These are phyloP conservation scores for Machimus rusticus DNA, from an alignment of 2,888 invertebrate species.

Conservation along the genomic window DNA sequence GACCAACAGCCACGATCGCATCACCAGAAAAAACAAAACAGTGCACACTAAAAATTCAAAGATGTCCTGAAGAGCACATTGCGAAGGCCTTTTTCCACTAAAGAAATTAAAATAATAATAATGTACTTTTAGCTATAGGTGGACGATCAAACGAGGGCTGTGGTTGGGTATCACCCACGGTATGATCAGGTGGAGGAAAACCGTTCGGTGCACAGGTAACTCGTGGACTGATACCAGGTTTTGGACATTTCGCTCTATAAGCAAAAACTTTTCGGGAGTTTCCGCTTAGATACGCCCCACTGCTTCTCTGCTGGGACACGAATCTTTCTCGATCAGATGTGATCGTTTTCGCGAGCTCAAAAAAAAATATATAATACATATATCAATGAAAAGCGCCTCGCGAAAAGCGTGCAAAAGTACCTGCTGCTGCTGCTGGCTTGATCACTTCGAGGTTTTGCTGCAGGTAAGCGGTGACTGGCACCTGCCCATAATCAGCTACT, in stretches of 20 bases:
- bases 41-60: background rate
- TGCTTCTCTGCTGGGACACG: background rate
- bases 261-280: background rate
- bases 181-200: background rate
- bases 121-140: background rate
- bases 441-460: background rate
- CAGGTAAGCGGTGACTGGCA: slow-evolving; percentile 11
- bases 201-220: background rate
- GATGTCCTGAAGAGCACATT: background rate
- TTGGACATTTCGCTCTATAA: background rate
- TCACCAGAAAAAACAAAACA: background rate
- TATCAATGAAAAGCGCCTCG: background rate
- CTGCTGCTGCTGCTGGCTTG: background rate
- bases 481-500: background rate
- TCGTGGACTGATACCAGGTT: slow-evolving; percentile 20
- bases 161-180: background rate
- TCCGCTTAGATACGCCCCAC: background rate
- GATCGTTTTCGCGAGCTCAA: background rate
- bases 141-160: background rate
- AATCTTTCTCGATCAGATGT: slow-evolving; percentile 18
- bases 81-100: background rate
- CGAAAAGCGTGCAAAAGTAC: background rate
- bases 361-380: background rate
- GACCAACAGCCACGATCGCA: background rate
- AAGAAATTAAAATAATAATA: background rate